A percentile compares a stretch with the other conserved stretches of the same genome.
These are phyloP conservation scores for Netelia fuscicornis DNA, from an alignment of 2,888 invertebrate genomes.

Conservation along the genomic window DNA sequence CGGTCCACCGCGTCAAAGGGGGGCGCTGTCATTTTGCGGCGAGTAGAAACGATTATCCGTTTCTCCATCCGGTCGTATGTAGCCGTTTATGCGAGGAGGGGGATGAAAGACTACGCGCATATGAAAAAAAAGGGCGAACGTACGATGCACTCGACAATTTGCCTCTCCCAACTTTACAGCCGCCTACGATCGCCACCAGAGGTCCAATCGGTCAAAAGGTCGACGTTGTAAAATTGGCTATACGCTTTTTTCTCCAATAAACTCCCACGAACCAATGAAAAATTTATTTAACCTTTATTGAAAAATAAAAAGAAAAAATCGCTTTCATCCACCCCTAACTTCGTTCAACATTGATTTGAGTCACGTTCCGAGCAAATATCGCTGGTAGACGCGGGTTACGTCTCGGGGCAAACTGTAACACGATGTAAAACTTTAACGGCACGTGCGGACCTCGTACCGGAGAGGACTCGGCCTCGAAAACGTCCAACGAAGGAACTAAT, in stretches of 20 bases:
- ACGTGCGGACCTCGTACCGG: slow-evolving; percentile 25
- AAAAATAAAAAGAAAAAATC: background rate
- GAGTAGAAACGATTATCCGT: no score
- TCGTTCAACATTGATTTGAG: slow-evolving; percentile 32
- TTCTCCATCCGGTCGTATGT: no score
- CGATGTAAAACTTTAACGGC: slow-evolving; percentile 35
- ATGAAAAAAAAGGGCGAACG: background rate
- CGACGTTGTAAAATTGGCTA: background rate
- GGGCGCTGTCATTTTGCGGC: no score
- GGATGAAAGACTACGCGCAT: no score
- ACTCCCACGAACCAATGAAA: background rate
- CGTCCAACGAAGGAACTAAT: slow-evolving; percentile 57
- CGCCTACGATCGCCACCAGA: background rate
- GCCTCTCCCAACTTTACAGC: slow-evolving; percentile 3
- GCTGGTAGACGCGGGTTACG: background rate
- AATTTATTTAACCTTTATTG: background rate
- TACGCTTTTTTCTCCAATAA: background rate
- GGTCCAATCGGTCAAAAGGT: slow-evolving; percentile 18
- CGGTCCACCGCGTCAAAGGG: no score
- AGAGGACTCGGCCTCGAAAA: slow-evolving; percentile 3
- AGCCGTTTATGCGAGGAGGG: no score
- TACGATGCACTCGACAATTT: slow-evolving; percentile 12
- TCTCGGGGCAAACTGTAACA: slow-evolving; percentile 2
- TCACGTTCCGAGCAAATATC: slow-evolving; percentile 18
- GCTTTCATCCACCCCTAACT: background rate